A percentile compares a stretch with the other conserved stretches of the same genome.
phyloP scores from a whole-genome alignment of 2,797 vertebrate species.

The Falco biarmicus region DNA sequence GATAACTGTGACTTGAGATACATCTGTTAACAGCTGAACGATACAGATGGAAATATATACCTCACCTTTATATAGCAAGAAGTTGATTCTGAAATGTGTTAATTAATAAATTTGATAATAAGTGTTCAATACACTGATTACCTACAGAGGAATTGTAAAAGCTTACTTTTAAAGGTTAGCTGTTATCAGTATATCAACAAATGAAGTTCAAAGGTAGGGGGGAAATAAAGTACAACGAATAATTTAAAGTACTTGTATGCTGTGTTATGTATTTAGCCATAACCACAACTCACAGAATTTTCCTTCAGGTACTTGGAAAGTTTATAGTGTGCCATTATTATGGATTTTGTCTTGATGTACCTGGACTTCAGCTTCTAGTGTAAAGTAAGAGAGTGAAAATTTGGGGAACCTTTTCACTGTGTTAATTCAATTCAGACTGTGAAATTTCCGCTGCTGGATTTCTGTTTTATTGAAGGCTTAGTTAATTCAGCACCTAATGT shows the following conservation, averaged over 20 bases:
- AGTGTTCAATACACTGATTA: not conserved
- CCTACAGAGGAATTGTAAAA: not conserved
- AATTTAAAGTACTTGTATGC: not conserved
- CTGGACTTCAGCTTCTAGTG: not conserved
- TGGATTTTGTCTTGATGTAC: not conserved
- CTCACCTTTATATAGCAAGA: conserved; percentile 1
- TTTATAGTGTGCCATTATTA: not conserved
- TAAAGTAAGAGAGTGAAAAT: not conserved
- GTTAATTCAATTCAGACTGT: not conserved
- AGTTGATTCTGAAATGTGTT: not conserved
- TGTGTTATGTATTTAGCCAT: not conserved
- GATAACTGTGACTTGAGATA: not conserved
- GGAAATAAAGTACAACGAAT: not conserved
- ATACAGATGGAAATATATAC: not conserved
- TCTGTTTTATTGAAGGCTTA: not conserved
- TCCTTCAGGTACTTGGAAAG: not conserved
- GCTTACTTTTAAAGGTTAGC: not conserved
- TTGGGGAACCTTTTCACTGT: not conserved
- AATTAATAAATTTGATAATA: not conserved
- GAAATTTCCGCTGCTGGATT: not conserved
- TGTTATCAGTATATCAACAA: not conserved
- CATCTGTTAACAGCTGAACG: not conserved
- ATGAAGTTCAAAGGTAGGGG: not conserved
- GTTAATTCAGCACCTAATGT: not conserved
- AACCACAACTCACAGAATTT: not conserved